A percentile compares a stretch with the other conserved stretches of the same genome.
These are phyloP conservation scores for Notothenia rossii DNA, from an alignment of 2,113 vertebrate species.

Conservation along the genomic window DNA sequence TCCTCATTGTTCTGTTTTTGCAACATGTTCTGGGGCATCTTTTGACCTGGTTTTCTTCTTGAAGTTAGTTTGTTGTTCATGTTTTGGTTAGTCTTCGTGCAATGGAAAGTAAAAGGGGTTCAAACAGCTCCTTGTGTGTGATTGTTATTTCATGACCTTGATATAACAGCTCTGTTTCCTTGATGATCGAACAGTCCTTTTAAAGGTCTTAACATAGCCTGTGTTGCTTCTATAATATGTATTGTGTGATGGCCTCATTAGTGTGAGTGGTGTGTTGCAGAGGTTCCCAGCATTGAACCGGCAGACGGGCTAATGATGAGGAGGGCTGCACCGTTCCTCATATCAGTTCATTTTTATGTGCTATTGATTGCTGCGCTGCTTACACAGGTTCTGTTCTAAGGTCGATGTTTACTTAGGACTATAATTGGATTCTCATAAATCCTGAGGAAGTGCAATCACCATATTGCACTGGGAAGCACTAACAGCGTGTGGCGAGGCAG, in stretches of 20 bases:
- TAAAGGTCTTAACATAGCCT: neutral
- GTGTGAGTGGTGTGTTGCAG: neutral
- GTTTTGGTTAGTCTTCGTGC: neutral
- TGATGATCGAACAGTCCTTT: too few species aligned
- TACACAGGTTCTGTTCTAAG: constrained; percentile 33
- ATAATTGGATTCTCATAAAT: constrained; percentile 62
- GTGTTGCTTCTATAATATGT: neutral
- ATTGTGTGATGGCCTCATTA: neutral
- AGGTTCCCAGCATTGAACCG: neutral
- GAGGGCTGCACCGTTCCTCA: constrained; percentile 9
- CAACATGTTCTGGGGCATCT: neutral
- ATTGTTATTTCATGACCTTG: too few species aligned
- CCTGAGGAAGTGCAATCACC: constrained; percentile 37
- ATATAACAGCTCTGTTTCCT: neutral
- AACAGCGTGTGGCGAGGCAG: neutral
- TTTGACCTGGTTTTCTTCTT: neutral
- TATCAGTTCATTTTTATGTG: constrained; percentile 44
- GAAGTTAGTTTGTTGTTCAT: neutral
- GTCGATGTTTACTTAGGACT: constrained; percentile 35
- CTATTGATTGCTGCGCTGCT: constrained; percentile 32
- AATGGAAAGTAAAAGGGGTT: neutral
- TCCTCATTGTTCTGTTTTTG: neutral
- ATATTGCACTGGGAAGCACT: constrained; percentile 31
- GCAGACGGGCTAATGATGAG: constrained; percentile 3
- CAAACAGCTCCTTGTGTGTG: too few species aligned